Base-by-base conservation (phyloP, 2,797 vertebrate genomes). In the Enteromius unitaeniatus region DNA sequence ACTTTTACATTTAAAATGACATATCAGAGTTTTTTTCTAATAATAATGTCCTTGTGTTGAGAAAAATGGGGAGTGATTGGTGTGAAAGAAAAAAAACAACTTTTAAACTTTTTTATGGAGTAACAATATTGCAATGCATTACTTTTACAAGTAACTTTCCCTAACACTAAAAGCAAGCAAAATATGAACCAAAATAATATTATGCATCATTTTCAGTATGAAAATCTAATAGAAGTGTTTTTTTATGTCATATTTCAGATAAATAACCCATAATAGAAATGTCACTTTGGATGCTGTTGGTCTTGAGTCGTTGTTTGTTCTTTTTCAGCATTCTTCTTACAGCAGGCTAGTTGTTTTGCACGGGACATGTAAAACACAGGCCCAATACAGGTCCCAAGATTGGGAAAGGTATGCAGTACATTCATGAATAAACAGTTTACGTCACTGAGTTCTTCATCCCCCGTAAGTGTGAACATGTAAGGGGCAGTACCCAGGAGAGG, bases 341-440 rank as follows among this genome's bases (percentile, higher is more conserved):
- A 58, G 86, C 88, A 90, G 49, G 23, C 42, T 26, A 84, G 8
- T 85, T 88, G 85, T 77, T 60, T 88, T 65, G 89, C 10, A 1
- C 85, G 83, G 4, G 91, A 87, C 81, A 88, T 74, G 73, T 92
- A 93, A 81, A 93, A 91, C 55, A 87, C 23, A 0, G 92, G 90
- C 2, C 89, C 90, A 6, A 93, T 89, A 82, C 88, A 90, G n/a
- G 89, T 69, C 1, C 92, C 92, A 2, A 90, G 81, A 19, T 14
- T 83, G 0, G 92, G 92, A 49, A 91, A 87, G 0, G 68, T 7
- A 83, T 3, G 4, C 1, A 9, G 74, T 89, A 93, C 11, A 67
- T 13, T 0, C 34, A 92, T 23, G 37, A 87, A 2, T 11, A 4
- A 0, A 42, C 91, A 92, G 3, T 85, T 31, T 1, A 8, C 0